Conservation (phyloP, 2,113 vertebrate genomes). For the Mesembrinibis cayennensis region DNA sequence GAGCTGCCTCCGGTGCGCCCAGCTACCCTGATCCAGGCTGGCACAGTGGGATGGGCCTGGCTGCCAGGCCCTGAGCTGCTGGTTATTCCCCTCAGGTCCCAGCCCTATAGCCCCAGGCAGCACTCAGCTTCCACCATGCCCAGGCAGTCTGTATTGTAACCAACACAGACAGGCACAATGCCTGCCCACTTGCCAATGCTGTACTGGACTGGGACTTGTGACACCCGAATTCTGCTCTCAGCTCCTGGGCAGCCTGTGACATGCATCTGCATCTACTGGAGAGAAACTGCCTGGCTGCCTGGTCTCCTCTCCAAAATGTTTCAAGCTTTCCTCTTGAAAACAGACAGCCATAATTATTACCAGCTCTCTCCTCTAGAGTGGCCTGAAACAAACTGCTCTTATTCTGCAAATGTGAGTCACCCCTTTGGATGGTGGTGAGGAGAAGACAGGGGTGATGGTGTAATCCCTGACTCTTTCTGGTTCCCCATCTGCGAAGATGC, state of each 20-base stretch:
- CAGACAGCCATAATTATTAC: neutral
- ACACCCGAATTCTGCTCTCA: neutral
- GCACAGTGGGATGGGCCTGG: neutral
- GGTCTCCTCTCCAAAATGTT: neutral
- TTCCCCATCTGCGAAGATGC: neutral
- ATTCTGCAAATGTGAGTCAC: neutral
- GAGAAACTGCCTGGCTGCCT: neutral
- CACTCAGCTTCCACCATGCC: neutral
- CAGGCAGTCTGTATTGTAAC: too few species aligned
- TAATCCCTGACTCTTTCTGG: neutral
- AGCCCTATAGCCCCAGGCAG: neutral
- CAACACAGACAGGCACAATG: neutral
- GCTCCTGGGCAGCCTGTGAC: neutral
- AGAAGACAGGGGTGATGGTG: neutral
- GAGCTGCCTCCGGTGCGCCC: neutral
- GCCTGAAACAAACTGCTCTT: neutral
- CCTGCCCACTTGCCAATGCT: neutral
- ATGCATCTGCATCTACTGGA: rapidly evolving
- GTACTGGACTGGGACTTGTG: neutral
- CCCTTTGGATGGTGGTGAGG: neutral
- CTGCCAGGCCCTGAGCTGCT: neutral
- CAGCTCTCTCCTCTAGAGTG: neutral
- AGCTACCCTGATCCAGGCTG: neutral
- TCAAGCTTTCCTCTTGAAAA: neutral
- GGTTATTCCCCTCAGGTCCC: neutral